Evolutionary conservation across 2,888 invertebrate species (phyloP), one percentile per base, ranked within the genome.

Genomic region (Pasiphila rectangulata): DNA sequence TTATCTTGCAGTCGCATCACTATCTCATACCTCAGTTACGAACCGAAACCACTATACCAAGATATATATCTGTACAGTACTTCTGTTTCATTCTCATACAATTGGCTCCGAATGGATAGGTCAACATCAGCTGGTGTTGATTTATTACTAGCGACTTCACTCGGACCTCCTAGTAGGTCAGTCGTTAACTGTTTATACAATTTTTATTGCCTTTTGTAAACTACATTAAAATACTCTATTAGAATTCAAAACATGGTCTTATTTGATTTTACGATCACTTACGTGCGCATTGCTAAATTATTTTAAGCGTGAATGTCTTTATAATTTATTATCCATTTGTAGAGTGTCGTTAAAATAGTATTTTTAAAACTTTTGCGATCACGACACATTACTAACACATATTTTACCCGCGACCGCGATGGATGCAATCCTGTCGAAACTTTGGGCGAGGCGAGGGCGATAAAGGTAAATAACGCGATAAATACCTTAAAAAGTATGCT

Each of bases 151-250:
- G 65, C 63, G 63, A 69, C 73, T 72, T 62, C 17, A 16, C 32
- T 19, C 48, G 59, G 78, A 79, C 80, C 80, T 76, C 79, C 78
- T 78, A 75, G 72, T 69, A 73, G 76, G 76, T 70, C 71, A 77
- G 72, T 76, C 74, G 80, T 79, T 80, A 81, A 77, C 71, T 69
- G 72, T 80, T 78, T 81, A 79, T 79, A 72, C 75, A 76, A 72
- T 75, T 81, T 82, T 81, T 79, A 81, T 76, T 77, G 71, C 66
- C 64, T 66, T 69, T 72, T 73, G 70, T 75, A 72, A 76, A 76
- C 72, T 77, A 69, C 73, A 76, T 76, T 74, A 71, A 73, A 76
- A 69, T 67, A 61, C 55, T 61, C 62, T 67, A 72, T 75, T 71
- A 66, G 65, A 63, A 68, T 69, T 68, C 60, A 52, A 68, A 72